phyloP scores from a whole-genome alignment of 2,797 vertebrate species.

The Onychomys torridus region DNA sequence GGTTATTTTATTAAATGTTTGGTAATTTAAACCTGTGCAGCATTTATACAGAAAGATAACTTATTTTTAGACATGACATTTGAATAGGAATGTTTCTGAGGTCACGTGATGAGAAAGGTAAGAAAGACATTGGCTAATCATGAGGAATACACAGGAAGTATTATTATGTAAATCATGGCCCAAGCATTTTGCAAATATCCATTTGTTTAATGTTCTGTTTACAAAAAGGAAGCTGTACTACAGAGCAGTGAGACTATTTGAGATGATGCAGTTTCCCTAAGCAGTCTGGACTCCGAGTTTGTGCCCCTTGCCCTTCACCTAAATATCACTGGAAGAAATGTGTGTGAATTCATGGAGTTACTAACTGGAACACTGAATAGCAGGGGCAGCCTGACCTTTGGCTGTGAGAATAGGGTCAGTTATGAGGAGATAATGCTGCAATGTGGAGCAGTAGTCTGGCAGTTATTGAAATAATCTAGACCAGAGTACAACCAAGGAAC shows the following conservation, averaged over 20 bases:
- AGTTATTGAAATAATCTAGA: neutral
- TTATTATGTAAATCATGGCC: neutral
- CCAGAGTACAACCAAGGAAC: neutral
- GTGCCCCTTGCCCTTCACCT: neutral
- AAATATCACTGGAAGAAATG: neutral
- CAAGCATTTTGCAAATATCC: neutral
- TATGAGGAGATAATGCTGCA: neutral
- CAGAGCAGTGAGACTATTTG: neutral
- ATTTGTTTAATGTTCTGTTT: neutral
- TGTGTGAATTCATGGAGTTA: neutral
- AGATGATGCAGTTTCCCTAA: neutral
- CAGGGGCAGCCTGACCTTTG: neutral
- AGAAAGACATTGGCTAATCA: neutral
- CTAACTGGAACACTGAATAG: neutral
- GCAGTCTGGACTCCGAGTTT: neutral
- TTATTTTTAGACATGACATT: slow-evolving; percentile 23
- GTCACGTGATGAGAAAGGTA: neutral
- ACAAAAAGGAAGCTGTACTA: neutral
- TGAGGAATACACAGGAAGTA: neutral
- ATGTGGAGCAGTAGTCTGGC: neutral
- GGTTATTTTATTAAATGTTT: neutral
- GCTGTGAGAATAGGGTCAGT: neutral
- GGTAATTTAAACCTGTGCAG: neutral
- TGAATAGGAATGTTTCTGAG: neutral
- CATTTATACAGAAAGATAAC: neutral